Conservation (phyloP, 1,140 invertebrate genomes). For the Drosophila obscura region DNA sequence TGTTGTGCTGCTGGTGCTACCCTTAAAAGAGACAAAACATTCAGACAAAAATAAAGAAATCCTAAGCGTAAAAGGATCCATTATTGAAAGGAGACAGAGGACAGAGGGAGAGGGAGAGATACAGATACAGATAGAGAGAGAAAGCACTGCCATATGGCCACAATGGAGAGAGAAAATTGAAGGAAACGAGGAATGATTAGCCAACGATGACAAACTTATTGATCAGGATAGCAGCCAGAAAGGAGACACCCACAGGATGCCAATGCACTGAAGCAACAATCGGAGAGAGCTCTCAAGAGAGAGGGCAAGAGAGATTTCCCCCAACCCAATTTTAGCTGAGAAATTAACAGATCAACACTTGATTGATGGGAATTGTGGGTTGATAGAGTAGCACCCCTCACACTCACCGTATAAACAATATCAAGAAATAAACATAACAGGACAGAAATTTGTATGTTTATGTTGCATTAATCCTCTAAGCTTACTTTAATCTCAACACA, state of each 20-base stretch:
- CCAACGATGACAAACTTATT: conserved; percentile 70
- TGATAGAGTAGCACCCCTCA: no score
- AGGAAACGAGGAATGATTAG: conserved; percentile 64
- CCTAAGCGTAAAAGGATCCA: conserved; percentile 76
- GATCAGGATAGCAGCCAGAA: conserved; percentile 6
- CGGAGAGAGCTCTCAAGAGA: conserved; percentile 5
- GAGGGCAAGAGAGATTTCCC: conserved; percentile 24
- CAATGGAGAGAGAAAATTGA: conserved; percentile 5
- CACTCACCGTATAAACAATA: no score
- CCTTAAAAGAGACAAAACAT: conserved; percentile 29
- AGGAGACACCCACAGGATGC: conserved; percentile 18
- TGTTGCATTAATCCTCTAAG: no score
- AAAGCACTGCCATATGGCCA: conserved; percentile 45
- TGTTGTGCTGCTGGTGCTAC: conserved; percentile 30
- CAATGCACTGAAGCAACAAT: conserved; percentile 33
- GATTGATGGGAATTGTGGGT: no score
- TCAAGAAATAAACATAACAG: no score
- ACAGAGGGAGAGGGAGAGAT: background rate
- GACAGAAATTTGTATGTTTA: no score
- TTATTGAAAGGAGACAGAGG: conserved; percentile 23
- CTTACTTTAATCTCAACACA: no score
- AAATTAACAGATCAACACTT: conserved; percentile 2
- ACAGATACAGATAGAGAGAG: background rate
- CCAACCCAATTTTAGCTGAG: background rate
- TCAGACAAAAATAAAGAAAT: conserved; percentile 45